Evolutionary conservation across 2,113 vertebrate genomes (phyloP).

Genomic region (Podarcis cretensis): DNA sequence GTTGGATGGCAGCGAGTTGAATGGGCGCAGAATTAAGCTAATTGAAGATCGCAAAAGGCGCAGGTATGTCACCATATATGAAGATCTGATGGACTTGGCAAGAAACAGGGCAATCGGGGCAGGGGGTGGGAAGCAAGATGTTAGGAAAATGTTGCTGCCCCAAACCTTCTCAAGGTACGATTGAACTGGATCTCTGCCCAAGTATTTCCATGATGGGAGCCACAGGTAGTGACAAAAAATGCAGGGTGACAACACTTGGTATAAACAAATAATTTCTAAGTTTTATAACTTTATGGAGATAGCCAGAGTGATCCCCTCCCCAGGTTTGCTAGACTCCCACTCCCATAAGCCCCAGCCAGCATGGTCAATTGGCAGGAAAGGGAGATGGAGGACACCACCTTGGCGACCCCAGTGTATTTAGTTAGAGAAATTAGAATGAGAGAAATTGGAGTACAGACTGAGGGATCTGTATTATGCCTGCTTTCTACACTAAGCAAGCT

Average conservation of each 20-base stretch:
- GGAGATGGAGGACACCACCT: no score
- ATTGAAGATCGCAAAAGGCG: constrained; percentile 88
- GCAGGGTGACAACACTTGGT: not conserved
- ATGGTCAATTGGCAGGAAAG: no score
- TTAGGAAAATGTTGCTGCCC: constrained; percentile 1
- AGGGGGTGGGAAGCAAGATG: not conserved
- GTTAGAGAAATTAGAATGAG: no score
- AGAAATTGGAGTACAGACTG: not conserved
- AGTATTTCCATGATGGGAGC: no score
- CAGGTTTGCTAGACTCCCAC: no score
- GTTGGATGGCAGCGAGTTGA: constrained; percentile 89
- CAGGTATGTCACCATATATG: constrained; percentile 70
- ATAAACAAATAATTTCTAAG: not conserved
- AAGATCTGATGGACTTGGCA: constrained; percentile 33
- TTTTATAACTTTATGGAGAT: not conserved
- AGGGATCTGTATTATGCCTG: not conserved
- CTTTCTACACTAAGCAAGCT: not conserved
- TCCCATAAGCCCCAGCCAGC: not conserved
- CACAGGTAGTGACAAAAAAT: not conserved
- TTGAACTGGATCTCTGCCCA: not conserved
- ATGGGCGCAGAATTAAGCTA: constrained; percentile 90
- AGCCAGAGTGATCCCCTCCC: not conserved
- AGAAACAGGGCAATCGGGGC: not conserved
- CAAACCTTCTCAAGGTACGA: constrained; percentile 23
- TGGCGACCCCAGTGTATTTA: no score